A percentile compares a stretch with the other conserved stretches of the same genome.
phyloP scores from a whole-genome alignment of 2,797 vertebrate genomes.

The Malacoraja senta region DNA sequence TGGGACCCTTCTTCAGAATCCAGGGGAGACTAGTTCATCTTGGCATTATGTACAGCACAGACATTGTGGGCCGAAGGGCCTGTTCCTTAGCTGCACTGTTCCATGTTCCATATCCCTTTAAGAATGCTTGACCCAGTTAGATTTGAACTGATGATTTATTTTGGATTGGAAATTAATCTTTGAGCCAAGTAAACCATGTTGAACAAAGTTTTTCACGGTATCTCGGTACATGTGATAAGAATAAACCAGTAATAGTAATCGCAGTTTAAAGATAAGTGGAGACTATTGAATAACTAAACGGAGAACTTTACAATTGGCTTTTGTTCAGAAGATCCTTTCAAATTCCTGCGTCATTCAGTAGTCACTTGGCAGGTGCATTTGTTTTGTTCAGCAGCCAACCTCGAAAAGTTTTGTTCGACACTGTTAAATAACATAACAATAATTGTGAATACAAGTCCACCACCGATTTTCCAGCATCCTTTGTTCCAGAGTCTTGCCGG shows the following conservation, averaged over 20 bases:
- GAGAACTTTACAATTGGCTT: not conserved
- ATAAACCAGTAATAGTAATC: no score
- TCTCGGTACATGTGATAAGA: no score
- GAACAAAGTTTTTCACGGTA: no score
- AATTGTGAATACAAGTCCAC: not conserved
- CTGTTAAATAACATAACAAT: not conserved
- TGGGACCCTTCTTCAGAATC: no score
- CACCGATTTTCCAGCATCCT: no score
- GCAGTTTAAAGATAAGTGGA: not conserved
- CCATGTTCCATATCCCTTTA: no score
- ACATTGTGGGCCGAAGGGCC: no score
- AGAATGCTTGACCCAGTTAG: not conserved
- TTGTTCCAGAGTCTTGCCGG: no score
- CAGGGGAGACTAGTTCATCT: no score
- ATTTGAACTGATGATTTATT: not conserved
- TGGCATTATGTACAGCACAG: no score
- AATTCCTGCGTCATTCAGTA: not conserved
- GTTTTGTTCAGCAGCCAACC: not conserved
- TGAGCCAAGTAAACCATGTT: not conserved
- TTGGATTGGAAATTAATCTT: not conserved
- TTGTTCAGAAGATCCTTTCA: not conserved
- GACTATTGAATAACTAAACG: no score
- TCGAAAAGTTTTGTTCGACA: not conserved
- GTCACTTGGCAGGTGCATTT: not conserved
- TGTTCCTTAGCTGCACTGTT: no score